Base-by-base conservation (phyloP, 2,797 vertebrate species). In the Apodemus agrarius region DNA sequence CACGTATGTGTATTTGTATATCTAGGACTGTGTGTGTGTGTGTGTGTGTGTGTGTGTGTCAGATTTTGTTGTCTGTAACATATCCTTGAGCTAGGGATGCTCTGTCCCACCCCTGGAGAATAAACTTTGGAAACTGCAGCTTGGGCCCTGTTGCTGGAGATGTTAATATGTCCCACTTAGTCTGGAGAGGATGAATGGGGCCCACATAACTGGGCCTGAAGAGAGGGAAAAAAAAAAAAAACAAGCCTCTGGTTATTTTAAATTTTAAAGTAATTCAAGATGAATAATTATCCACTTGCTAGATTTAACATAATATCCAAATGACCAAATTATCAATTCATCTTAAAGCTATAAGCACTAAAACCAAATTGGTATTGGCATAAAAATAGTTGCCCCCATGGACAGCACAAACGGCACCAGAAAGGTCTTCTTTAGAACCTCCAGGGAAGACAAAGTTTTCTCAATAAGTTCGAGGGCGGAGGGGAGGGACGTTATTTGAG, bases 351-450 rank as follows among this genome's bases (percentile, higher is more conserved):
- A 52, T 26, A 80, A 83, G 34, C 67, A 65, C 37, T 91, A 92
- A 95, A 82, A 92, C 34, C 17, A 84, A 46, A 63, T 81, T 95
- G 54, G 14, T 78, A 76, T 21, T 86, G 37, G 43, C 89, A 22
- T 63, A 31, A 26, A 91, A 91, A 69, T 46, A 74, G 75, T 43
- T 54, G 80, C 89, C 34, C 29, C 79, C 69, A 54, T 7, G 86
- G 89, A 83, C 26, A 93, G 80, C 26, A 90, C 11, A 88, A 83
- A 78, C 57, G 37, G 43, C 52, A 40, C n/a, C 34, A 92, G 52
- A 92, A 85, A 65, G 63, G 37, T 88, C 14, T 92, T 88, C 14
- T 92, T 90, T 89, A 67, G 85, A 90, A 72, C 49, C 91, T 82
- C 13, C 49, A 17, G 65, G 61, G 34, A 76, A 93, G 87, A 78